Evolutionary conservation across 2,888 invertebrate genomes (phyloP).

Genomic region (Melanargia galathea): DNA sequence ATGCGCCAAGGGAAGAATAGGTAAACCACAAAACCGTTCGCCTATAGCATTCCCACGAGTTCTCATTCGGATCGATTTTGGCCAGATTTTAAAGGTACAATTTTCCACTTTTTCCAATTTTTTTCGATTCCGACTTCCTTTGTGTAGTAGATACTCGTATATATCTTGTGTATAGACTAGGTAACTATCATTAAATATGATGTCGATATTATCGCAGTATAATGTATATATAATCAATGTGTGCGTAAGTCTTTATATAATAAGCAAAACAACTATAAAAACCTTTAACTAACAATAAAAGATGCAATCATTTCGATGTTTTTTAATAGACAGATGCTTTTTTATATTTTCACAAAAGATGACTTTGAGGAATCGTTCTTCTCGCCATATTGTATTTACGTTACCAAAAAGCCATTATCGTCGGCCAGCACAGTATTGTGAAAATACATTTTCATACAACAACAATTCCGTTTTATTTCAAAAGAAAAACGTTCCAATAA

Average conservation of each 20-base stretch:
- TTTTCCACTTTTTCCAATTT: conserved; percentile 4
- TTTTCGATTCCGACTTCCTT: conserved; percentile 4
- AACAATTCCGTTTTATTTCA: conserved; percentile 64
- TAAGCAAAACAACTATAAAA: not conserved
- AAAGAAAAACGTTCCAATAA: conserved; percentile 70
- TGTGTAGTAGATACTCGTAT: not conserved
- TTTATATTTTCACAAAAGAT: conserved; percentile 30
- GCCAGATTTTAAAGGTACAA: conserved; percentile 12
- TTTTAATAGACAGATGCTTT: conserved; percentile 13
- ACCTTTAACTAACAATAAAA: not conserved
- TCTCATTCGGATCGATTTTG: conserved; percentile 27
- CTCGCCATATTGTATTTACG: conserved; percentile 43
- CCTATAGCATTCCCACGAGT: conserved; percentile 29
- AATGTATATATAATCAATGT: no score
- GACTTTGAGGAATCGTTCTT: conserved; percentile 25
- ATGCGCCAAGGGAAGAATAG: conserved; percentile 40
- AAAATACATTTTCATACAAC: conserved; percentile 53
- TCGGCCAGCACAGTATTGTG: conserved; percentile 36
- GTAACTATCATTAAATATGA: no score
- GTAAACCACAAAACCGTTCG: conserved; percentile 30
- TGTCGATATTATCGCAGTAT: no score
- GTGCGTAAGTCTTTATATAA: no score
- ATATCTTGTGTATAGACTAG: not conserved
- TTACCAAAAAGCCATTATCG: conserved; percentile 37
- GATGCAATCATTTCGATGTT: not conserved